Percentiles rank a stretch among this genome's conserved stretches.
These are phyloP conservation scores for Sebastes kiyomatsui DNA, from an alignment of 2,797 vertebrate species.

Conservation along the genomic window DNA sequence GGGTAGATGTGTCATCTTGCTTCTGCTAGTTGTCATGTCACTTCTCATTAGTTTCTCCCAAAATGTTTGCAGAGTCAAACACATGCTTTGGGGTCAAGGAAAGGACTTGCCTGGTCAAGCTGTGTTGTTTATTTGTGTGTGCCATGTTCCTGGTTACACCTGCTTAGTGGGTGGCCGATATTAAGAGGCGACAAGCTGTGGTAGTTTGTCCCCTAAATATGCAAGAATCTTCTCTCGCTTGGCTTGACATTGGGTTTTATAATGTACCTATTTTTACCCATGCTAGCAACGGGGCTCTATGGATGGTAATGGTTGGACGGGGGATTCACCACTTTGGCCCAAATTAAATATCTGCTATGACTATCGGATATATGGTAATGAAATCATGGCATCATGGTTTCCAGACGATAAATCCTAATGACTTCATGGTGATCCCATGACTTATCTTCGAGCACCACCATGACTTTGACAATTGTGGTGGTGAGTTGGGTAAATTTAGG, in stretches of 20 bases:
- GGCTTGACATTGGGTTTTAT: neutral
- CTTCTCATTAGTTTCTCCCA: constrained; percentile 49
- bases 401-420: fast-evolving
- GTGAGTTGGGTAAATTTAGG: fast-evolving
- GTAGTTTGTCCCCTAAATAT: neutral
- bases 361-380: neutral
- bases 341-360: neutral
- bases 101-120: constrained; percentile 42
- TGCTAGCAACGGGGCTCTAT: neutral
- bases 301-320: no score
- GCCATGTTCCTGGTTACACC: constrained; percentile 24
- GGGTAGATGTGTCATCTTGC: constrained; percentile 54
- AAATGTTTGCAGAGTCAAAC: constrained; percentile 29
- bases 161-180: constrained; percentile 25
- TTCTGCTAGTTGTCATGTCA: constrained; percentile 47
- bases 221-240: neutral
- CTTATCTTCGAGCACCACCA: neutral
- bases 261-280: neutral
- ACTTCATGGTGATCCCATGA: neutral
- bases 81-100: constrained; percentile 26
- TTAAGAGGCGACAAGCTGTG: constrained; percentile 13
- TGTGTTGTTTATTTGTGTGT: constrained; percentile 39
- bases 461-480: neutral
- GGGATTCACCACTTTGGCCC: neutral
- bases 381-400: neutral